Base-by-base conservation (phyloP, 2,888 invertebrate species). In the Netelia melanura region DNA sequence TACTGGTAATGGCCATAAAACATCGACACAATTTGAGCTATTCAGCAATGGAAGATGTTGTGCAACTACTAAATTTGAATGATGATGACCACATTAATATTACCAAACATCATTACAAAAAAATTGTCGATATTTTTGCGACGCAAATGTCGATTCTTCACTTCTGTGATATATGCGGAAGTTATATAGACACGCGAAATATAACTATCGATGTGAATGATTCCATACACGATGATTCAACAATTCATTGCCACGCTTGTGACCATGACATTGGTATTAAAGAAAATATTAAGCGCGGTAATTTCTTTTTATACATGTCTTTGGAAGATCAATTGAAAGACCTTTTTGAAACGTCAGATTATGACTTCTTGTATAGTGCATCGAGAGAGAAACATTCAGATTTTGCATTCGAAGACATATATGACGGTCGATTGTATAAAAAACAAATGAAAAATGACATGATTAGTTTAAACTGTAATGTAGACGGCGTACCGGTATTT, bases 401-500 rank as follows among this genome's bases (percentile, higher is more conserved):
- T 56, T 25, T 43, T 48, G 74, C 23, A 38, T 58, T 85, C 23
- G 78, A 81, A 56, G 81, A 81, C 48, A 82, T 85, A 56, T 81
- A 21, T 38, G 79, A 85, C 43, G 81, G 81, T 8, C 23, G 78
- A 38, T 54, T 70, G 21, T 78, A 79, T 56, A 72, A 64, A 58
- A 68, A 52, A 52, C n/a, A 56, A 2, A 44, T 44, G 6, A 11
- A 52, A 48, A 30, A 70, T 6, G 83, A 85, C 43, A 75, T 75
- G 81, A 68, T 81, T 30, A 81, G 75, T 23, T 14, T 81, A 1
- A 81, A 81, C 23, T 79, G 43, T n/a, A 79, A 68, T 30, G 43
- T 75, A 0, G 78, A 84, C 44, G 84, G 80, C 17, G 64, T 61
- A 3, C 77, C 81, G 3, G 68, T 80, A 43, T 86, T 84, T 54